phyloP scores from a whole-genome alignment of 2,797 vertebrate species.

The Cheirogaleus major region DNA sequence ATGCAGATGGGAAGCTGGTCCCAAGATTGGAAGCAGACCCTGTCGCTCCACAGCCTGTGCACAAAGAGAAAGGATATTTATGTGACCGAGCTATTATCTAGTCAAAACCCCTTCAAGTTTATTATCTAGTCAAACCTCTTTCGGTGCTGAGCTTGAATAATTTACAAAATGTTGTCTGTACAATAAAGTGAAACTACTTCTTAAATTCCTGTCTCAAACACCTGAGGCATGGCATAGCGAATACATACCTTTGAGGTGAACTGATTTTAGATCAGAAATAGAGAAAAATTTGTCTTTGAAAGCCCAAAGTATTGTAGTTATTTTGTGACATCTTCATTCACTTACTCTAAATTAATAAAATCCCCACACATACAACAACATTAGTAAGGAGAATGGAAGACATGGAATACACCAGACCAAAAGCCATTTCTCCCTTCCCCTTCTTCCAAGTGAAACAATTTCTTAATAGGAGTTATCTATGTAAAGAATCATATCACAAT shows the following conservation, averaged over 20 bases:
- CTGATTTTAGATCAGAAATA: conserved; percentile 13
- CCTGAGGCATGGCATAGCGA: background rate
- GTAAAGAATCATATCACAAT: background rate
- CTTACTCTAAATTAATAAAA: background rate
- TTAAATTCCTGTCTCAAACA: background rate
- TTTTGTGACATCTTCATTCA: background rate
- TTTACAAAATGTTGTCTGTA: background rate
- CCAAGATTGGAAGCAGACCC: background rate
- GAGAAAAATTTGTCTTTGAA: background rate
- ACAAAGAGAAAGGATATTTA: too few relatives aligned
- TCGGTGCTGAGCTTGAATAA: background rate
- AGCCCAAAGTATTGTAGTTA: background rate
- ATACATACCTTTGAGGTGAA: background rate
- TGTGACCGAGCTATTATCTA: background rate
- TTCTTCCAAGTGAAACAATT: background rate
- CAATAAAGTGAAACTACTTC: background rate
- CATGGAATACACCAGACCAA: background rate
- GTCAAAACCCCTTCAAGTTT: background rate
- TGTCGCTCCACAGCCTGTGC: background rate
- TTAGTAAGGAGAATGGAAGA: background rate
- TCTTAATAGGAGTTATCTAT: background rate
- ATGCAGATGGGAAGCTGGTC: background rate
- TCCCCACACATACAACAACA: background rate
- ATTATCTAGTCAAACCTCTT: background rate
- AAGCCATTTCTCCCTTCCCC: background rate